Evolutionary conservation across 2,113 vertebrate species (phyloP), one percentile per base, ranked within the genome.

Genomic region (Cairina moschata): DNA sequence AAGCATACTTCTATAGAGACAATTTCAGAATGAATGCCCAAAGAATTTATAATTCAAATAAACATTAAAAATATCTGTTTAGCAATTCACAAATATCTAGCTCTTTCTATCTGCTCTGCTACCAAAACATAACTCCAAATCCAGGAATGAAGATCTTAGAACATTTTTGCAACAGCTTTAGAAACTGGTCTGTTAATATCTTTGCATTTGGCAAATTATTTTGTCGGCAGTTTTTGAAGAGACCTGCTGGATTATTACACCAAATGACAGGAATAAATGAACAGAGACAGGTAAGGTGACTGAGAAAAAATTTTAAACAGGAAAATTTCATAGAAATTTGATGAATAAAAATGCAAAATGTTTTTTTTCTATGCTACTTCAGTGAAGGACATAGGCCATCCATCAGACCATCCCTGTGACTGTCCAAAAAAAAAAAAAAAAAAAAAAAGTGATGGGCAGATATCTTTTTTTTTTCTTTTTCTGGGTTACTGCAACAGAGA

Each of bases 101-200:
- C 20, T 34, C 55, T n/a, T 81, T 67, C 58, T 93, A 22, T 46
- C 54, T 81, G 65, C 59, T 84, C 40, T 93, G 78, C 48, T 93
- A 65, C 62, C 63, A 75, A 32, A 90, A 66, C 7, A 11, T 3
- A 60, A 48, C 63, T 83, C 59, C 72, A 72, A 20, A 59, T 8
- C 59, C 88, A 94, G 75, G 60, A 82, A 96, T 63, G n/a, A 83
- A 65, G 58, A 75, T 74, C 62, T 74, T 38, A 71, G 83, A 68
- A 65, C 65, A 32, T 69, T 59, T 90, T 96, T 90, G 90, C 89
- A 63, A 97, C 95, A 86, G 95, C 95, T 95, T 96, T 93, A 80
- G 97, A 93, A 97, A 97, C 95, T 36, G 71, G n/a, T 73, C 91
- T 72, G 88, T 83, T 88, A 77, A 50, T 77, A 71, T 62, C 72